phyloP scores from a whole-genome alignment of 2,113 vertebrate genomes.

The Sturnus vulgaris region DNA sequence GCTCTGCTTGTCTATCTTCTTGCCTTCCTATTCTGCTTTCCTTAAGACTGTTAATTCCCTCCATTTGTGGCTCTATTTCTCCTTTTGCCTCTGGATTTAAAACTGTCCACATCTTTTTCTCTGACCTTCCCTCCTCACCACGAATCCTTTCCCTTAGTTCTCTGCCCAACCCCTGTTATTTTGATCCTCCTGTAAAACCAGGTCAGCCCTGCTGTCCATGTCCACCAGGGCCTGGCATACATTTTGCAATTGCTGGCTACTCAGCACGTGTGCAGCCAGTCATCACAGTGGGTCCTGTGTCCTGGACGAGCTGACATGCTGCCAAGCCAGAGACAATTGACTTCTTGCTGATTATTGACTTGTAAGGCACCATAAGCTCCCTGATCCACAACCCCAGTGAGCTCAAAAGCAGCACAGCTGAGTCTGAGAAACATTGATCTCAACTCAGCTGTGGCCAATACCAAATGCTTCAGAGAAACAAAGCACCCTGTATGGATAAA shows the following conservation, averaged over 20 bases:
- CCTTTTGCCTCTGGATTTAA: not conserved
- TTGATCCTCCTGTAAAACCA: not conserved
- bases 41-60: not conserved
- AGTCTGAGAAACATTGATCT: conserved; percentile 12
- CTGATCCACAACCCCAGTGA: not conserved
- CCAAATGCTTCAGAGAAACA: not conserved
- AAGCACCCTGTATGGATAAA: not conserved
- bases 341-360: not conserved
- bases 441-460: not conserved
- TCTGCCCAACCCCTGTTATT: not conserved
- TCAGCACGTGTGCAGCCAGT: not conserved
- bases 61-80: not conserved
- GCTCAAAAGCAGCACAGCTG: not conserved
- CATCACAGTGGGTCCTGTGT: not conserved
- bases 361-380: not conserved
- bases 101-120: not conserved
- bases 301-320: not conserved
- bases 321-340: not conserved
- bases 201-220: not conserved
- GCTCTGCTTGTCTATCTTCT: not conserved
- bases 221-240: not conserved
- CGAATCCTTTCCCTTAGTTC: rapidly evolving
- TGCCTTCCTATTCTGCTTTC: not conserved
- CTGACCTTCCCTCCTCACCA: not conserved
- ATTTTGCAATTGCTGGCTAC: not conserved